phyloP scores from a whole-genome alignment of 37 sponge, comb jelly and placozoan genomes.

The Haliclona indistincta region DNA sequence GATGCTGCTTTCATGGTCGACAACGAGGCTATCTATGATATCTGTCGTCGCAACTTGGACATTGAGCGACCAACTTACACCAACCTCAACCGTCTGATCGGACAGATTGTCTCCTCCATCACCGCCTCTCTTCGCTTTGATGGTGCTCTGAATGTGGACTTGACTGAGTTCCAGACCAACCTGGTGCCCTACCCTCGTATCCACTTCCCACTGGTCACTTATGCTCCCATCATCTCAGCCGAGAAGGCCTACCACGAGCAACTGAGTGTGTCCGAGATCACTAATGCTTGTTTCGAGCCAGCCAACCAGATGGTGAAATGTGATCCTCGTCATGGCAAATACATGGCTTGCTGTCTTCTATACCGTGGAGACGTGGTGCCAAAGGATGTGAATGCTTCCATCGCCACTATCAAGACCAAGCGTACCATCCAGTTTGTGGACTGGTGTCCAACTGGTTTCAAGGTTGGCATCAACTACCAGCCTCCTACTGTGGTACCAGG shows the following conservation, averaged over 20 bases:
- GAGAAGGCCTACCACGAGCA: too few relatives aligned
- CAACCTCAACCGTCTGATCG: conserved; percentile 80
- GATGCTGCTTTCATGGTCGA: conserved; percentile 99
- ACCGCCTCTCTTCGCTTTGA: conserved; percentile 95
- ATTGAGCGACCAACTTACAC: conserved; percentile 80
- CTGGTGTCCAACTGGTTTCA: conserved; percentile 99
- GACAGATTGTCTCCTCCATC: conserved; percentile 94
- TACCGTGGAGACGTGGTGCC: conserved; percentile 95
- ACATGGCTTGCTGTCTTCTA: conserved; percentile 94
- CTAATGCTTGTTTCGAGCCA: conserved; percentile 86
- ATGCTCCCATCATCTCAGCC: conserved; percentile 92
- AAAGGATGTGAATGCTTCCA: conserved; percentile 92
- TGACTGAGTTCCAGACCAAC: conserved; percentile 95
- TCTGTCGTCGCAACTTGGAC: conserved; percentile 86
- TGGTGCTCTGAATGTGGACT: conserved; percentile 92
- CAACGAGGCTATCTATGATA: conserved; percentile 96
- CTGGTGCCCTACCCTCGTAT: conserved; percentile 94
- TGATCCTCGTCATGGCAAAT: conserved; percentile 93
- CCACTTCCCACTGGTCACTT: conserved; percentile 91
- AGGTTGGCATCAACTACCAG: conserved; percentile 98
- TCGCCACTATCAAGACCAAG: conserved; percentile 88
- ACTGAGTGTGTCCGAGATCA: conserved; percentile 79
- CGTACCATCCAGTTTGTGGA: conserved; percentile 93
- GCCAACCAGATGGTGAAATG: conserved; percentile 96
- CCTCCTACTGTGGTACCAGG: conserved; percentile 94